Conservation (phyloP, 2,888 invertebrate species). For the Encarsia formosa region DNA sequence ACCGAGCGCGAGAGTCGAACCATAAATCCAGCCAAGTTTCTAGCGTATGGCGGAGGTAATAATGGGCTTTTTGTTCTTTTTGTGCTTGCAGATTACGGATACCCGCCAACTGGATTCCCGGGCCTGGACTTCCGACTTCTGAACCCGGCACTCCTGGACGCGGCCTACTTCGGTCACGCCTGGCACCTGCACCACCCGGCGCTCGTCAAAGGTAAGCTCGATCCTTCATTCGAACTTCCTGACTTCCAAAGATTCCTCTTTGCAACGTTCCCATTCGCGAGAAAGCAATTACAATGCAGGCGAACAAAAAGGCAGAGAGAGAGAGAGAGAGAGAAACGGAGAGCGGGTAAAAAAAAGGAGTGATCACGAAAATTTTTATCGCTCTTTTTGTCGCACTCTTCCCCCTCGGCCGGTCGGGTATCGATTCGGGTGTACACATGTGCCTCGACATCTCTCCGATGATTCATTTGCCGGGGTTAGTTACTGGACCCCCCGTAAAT, state of each 20-base stretch:
- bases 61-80: no score
- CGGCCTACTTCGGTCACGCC: slow-evolving; percentile 75
- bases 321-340: background rate
- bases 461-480: slow-evolving; percentile 15
- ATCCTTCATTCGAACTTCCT: slow-evolving; percentile 5
- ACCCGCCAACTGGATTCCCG: slow-evolving; percentile 63
- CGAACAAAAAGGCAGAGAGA: background rate
- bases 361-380: slow-evolving; percentile 11
- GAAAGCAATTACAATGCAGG: no score
- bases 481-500: slow-evolving; percentile 28
- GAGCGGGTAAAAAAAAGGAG: background rate
- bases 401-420: background rate
- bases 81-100: slow-evolving; percentile 68
- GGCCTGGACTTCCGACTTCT: slow-evolving; percentile 62
- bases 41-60: no score
- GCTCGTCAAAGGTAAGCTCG: slow-evolving; percentile 63
- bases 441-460: slow-evolving; percentile 8
- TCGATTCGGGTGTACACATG: slow-evolving; percentile 10
- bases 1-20: no score
- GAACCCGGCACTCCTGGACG: slow-evolving; percentile 82
- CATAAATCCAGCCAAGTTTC: no score
- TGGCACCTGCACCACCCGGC: slow-evolving; percentile 56
- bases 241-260: background rate
- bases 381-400: slow-evolving; percentile 6
- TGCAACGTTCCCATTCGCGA: no score